Base-by-base conservation (phyloP, 2,797 vertebrate species). In the Harpagifer antarcticus region DNA sequence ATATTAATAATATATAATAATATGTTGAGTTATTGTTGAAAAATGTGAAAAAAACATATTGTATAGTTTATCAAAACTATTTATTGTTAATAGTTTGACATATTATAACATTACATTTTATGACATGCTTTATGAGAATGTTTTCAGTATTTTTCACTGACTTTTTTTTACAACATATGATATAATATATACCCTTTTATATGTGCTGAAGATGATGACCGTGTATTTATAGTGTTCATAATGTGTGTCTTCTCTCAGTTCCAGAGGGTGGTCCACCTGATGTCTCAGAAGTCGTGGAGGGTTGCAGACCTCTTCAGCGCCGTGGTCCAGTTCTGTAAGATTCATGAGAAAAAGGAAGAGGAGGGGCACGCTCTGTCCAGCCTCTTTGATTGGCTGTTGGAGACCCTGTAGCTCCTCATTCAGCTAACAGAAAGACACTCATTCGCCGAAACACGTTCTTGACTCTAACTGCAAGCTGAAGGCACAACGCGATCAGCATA, bases 361-460 rank as follows among this genome's bases (percentile, higher is more conserved):
- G 93, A 77, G 53, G 94, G 88, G 69, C 90, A 62, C 4, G 78
- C 82, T 42, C 78, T 89, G 15, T 94, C 94, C 5, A 96, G 97
- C 92, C 95, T 99, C 56, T 99, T 99, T 45, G 98, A 99, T 14
- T 99, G 98, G 98, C 96, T 99, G 20, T 88, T 99, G 16, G 96
- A 97, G 75, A 83, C 95, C 57, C 95, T 56, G 52, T 20, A 15
- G n/a, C 42, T 49, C 56, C 16, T 65, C 31, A 43, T 52, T 37
- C 31, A 47, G 57, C 74, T 71, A 62, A 79, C 67, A 57, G 57
- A 65, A 83, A 76, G 79, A 54, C 70, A 55, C 47, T 61, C 52
- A 58, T 67, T 65, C 50, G 9, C 59, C 57, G 55, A 63, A 75
- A 60, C 53, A 48, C 45, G 59, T 64, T 66, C 72, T 53, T 10